Base-by-base conservation (phyloP, 2,113 vertebrate species). In the Polypterus bichir region DNA sequence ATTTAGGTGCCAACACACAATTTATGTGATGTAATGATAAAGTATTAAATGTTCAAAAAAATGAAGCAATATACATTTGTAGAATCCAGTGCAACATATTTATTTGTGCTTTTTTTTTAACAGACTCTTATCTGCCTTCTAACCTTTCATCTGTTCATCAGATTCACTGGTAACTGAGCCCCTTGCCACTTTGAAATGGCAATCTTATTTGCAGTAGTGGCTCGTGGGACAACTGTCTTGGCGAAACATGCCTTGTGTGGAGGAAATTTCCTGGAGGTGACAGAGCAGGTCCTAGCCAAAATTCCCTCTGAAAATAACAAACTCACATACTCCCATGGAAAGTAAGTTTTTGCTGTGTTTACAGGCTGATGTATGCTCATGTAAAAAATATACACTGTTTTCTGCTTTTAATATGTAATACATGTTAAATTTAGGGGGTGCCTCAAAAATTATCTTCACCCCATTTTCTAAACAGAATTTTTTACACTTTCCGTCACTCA, bases 231-330 rank as follows among this genome's bases (percentile, higher is more conserved):
- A 58, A 99, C 95, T 65, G 91, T 97, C 76, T 88, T 99, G 62
- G 96, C 96, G 72, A 99, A 97, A 60, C 89, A 98, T 49, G 93
- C 96, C 11, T 96, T 89, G 89, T 99, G 92, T 49, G 90, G 91
- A 3, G 96, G 96, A 5, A 99, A 99, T 82, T 99, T 99, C 76
- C 83, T 99, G 78, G 96, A 99, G 75, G 96, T 99, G 73, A 96
- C 94, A 0, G 94, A 98, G 70, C 96, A 99, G 80, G 94, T 98
- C 71, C 82, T 99, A 73, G 91, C 91, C 2, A 98, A 97, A 72
- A 95, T 96, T 65, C 92, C 96, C 0, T 97, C 95, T 0, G 96
- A 99, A 75, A 99, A 99, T 76, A 97, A 96, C 86, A 97, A 97
- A 48, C 75, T 99, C 64, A 97, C 95, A 8, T 99, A 98, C 68